Conservation (phyloP, 2,888 invertebrate genomes). For the Phyllotreta striolata region DNA sequence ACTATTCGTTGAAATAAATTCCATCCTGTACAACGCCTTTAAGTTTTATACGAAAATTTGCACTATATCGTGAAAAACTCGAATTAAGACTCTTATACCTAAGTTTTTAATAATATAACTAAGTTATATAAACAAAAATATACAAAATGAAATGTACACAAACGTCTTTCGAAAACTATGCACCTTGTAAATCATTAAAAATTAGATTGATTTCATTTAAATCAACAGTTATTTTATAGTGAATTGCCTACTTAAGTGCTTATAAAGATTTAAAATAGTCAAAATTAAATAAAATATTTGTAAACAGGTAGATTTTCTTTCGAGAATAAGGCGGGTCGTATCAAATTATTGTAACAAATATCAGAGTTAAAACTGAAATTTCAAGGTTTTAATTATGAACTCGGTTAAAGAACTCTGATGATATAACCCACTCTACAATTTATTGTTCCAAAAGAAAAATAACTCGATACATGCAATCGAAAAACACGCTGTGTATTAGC, state of each 20-base stretch:
- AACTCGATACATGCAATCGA: constrained; percentile 7
- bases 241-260: too few species aligned
- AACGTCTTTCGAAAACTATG: neutral
- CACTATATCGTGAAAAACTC: constrained; percentile 36
- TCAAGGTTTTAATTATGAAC: too few species aligned
- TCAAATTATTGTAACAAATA: too few species aligned
- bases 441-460: neutral
- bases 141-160: constrained; percentile 34
- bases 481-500: constrained; percentile 12
- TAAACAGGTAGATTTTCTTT: too few species aligned
- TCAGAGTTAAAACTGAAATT: too few species aligned
- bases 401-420: too few species aligned
- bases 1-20: too few species aligned
- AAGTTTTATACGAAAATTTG: constrained; percentile 34
- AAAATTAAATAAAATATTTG: too few species aligned
- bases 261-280: too few species aligned
- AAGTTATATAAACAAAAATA: constrained; percentile 35
- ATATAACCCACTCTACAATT: neutral
- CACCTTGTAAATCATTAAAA: neutral
- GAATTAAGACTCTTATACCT: constrained; percentile 32
- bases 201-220: constrained; percentile 9
- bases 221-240: constrained; percentile 18
- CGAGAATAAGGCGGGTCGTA: too few species aligned
- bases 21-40: constrained; percentile 11
- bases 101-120: constrained; percentile 29